A percentile compares a stretch with the other conserved stretches of the same genome.
Evolutionary conservation across 2,113 vertebrate species (phyloP).

Genomic region (Haplotaxodon microlepis): DNA sequence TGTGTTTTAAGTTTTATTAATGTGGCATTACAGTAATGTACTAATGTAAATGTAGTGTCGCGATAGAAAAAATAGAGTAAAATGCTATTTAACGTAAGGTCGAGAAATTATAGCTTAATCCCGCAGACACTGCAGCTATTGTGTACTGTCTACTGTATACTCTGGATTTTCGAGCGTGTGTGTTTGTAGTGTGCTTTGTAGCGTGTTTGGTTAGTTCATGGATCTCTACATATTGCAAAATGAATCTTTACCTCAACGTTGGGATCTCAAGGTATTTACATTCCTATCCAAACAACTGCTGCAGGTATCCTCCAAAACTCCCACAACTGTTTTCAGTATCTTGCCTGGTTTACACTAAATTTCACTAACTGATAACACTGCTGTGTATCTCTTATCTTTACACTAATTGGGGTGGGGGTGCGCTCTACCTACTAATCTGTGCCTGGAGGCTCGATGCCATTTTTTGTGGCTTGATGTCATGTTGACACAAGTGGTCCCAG

Average conservation of each 20-base stretch:
- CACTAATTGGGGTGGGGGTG: neutral
- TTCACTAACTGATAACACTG: neutral
- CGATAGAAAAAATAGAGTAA: neutral
- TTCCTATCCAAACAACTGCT: neutral
- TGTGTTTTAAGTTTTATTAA: neutral
- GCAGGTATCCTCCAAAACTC: neutral
- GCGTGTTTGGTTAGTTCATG: neutral
- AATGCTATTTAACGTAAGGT: neutral
- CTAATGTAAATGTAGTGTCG: neutral
- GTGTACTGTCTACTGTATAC: neutral
- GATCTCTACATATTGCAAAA: neutral
- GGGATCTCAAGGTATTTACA: neutral
- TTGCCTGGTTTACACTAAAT: neutral
- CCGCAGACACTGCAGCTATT: neutral
- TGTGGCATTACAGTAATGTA: neutral
- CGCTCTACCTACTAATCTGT: neutral
- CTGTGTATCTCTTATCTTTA: neutral
- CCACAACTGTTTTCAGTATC: neutral
- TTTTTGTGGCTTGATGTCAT: conserved; percentile 37
- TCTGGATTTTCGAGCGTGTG: neutral
- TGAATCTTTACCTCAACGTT: neutral
- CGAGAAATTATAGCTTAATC: neutral
- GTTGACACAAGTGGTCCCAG: conserved; percentile 49
- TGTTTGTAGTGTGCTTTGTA: neutral
- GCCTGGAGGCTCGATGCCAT: neutral